Evolutionary conservation across 2,888 invertebrate species (phyloP), one percentile per base, ranked within the genome.

Genomic region (Melipona beecheii): DNA sequence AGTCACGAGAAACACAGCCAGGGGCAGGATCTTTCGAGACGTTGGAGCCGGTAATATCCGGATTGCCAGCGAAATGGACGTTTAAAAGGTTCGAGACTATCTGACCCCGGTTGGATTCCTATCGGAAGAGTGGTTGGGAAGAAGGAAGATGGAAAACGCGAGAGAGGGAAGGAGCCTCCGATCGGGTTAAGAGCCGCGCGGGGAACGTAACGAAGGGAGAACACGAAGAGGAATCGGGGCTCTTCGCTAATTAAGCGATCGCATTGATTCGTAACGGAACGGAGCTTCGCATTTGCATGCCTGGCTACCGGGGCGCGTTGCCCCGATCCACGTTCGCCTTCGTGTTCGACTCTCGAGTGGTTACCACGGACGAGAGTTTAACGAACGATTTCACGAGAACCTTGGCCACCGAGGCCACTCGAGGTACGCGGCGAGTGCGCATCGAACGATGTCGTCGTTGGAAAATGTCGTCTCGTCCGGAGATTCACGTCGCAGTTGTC

Each of bases 211-310:
- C 69, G 81, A 75, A 78, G 75, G 64, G 81, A 74, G 83, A 75
- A 81, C 52, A 69, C 72, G 81, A 76, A 68, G 82, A 81, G 83
- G 84, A 83, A 68, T 54, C 74, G 15, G 62, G 74, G 84, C 75
- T 89, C 86, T 85, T 84, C 82, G 89, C 86, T 91, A 91, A 91
- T 91, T 90, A 91, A 91, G 90, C 86, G 89, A 91, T 91, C 86
- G 85, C 84, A 86, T 90, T 87, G 87, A 89, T 90, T 90, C 84
- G 87, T 86, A 87, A 89, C 89, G 76, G 85, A 83, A 84, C 78
- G 83, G 78, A 82, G 81, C 84, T 70, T 52, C 77, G 82, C 85
- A 89, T 89, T 89, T 89, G 90, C 89, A 89, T 89, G 88, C 78
- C 75, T 52, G 77, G 78, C 66, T 84, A 64, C 36, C 74, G 80